Evolutionary conservation across 2,888 invertebrate species (phyloP).

Genomic region (Limulus polyphemus): DNA sequence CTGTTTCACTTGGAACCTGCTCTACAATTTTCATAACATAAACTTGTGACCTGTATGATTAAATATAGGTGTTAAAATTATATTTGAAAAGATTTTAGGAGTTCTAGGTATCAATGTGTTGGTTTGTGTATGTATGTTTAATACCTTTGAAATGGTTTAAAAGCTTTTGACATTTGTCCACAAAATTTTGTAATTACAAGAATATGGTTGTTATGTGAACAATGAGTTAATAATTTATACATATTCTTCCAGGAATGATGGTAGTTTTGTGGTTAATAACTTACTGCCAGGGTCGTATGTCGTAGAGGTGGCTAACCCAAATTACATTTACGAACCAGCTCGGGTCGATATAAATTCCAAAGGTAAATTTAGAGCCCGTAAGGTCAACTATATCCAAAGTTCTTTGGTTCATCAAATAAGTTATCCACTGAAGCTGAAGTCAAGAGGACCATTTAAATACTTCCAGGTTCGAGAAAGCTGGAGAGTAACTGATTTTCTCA

Average conservation of each 20-base stretch:
- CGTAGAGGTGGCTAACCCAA: constrained; percentile 79
- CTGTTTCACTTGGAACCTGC: no score
- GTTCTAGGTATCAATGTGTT: no score
- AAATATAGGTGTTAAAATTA: no score
- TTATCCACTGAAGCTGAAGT: constrained; percentile 81
- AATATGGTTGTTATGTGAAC: no score
- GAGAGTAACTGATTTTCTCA: constrained; percentile 88
- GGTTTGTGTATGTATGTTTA: no score
- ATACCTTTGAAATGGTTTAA: no score
- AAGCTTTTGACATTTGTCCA: no score
- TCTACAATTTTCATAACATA: no score
- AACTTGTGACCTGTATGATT: no score
- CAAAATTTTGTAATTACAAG: no score
- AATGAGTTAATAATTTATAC: background rate
- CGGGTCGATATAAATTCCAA: constrained; percentile 94
- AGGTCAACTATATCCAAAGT: constrained; percentile 86
- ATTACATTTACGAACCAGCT: constrained; percentile 79
- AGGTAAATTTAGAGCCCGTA: constrained; percentile 88
- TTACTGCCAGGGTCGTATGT: constrained; percentile 86
- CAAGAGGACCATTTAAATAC: constrained; percentile 64
- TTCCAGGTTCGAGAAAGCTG: constrained; percentile 93
- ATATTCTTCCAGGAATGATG: constrained; percentile 57
- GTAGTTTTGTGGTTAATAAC: constrained; percentile 74
- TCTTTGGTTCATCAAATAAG: constrained; percentile 77
- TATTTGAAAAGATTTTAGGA: no score